Evolutionary conservation across 2,797 vertebrate genomes (phyloP).

Genomic region (Onychomys torridus): DNA sequence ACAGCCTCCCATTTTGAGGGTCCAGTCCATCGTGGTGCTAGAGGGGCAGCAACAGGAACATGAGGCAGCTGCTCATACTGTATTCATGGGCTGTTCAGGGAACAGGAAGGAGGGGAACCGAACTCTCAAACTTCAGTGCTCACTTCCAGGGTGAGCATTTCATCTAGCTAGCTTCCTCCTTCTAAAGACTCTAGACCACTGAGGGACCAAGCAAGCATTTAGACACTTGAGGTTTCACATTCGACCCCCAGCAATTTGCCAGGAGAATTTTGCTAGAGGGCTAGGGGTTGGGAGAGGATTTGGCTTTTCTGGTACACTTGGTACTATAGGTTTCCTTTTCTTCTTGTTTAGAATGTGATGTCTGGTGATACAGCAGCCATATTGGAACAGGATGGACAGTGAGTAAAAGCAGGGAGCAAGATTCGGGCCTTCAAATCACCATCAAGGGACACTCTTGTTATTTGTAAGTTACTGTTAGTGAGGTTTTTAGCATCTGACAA

Average conservation of each 20-base stretch:
- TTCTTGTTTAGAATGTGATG: background rate
- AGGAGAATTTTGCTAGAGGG: background rate
- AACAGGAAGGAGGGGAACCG: background rate
- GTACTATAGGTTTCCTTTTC: background rate
- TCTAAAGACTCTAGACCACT: background rate
- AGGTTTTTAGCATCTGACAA: background rate
- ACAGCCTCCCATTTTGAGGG: background rate
- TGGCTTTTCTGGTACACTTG: background rate
- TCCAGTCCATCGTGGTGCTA: accelerated
- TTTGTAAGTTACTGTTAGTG: background rate
- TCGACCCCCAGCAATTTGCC: background rate
- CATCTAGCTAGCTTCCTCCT: background rate
- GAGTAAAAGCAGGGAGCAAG: background rate
- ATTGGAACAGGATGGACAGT: background rate
- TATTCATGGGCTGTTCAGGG: background rate
- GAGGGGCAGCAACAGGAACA: background rate
- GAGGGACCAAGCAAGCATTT: background rate
- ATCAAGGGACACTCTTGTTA: background rate
- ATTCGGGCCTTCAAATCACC: background rate
- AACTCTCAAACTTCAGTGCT: background rate
- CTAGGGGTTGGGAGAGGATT: background rate
- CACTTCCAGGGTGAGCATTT: no score
- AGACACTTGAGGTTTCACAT: background rate
- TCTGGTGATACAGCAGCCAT: background rate
- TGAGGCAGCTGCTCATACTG: background rate